phyloP scores from a whole-genome alignment of 2,888 invertebrate genomes.

The Zaprionus lineosus region DNA sequence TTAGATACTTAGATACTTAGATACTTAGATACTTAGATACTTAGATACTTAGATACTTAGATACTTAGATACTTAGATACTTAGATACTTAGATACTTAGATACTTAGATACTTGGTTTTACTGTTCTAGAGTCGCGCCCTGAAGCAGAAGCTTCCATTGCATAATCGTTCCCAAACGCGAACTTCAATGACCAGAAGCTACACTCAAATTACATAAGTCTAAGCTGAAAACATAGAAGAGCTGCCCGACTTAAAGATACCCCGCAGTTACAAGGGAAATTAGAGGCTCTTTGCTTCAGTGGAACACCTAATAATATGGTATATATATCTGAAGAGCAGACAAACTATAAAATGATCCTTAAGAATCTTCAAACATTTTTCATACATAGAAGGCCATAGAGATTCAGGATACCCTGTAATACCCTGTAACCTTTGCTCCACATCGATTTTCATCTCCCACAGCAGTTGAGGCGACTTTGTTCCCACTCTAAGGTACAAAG shows the following conservation, averaged over 20 bases:
- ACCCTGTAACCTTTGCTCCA: no score
- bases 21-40: background rate
- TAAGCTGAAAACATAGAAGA: slow-evolving; percentile 7
- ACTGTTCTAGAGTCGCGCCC: slow-evolving; percentile 16
- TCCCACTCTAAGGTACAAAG: background rate
- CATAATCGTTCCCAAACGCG: slow-evolving; percentile 61
- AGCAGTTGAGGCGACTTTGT: no score
- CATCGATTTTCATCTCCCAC: background rate
- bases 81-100: slow-evolving; percentile 3
- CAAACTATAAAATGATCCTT: no score
- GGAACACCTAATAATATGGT: no score
- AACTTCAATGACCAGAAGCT: slow-evolving; percentile 40
- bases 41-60: no score
- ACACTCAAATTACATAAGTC: slow-evolving; percentile 52
- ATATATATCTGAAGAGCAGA: no score
- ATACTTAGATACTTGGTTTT: slow-evolving; percentile 11
- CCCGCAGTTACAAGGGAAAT: no score
- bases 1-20: no score
- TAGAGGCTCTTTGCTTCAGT: no score
- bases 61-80: background rate
- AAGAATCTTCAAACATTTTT: no score
- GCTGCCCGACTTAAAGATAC: background rate
- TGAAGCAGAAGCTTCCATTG: slow-evolving; percentile 42
- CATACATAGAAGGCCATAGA: no score
- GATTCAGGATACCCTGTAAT: no score